phyloP scores from a whole-genome alignment of 2,888 invertebrate species.

The Chalcosyrphus nemorum region DNA sequence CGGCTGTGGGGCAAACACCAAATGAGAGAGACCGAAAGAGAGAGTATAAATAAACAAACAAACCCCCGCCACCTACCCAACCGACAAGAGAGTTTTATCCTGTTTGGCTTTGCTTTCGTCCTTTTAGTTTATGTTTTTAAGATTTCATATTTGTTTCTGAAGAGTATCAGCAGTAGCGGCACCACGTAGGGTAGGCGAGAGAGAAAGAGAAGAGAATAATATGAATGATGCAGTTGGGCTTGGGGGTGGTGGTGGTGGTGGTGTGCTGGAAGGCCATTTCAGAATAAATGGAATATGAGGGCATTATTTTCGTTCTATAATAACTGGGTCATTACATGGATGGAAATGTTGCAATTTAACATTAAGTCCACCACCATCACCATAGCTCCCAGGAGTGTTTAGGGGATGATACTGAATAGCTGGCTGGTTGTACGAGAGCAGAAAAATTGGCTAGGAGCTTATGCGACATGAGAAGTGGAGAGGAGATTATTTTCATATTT shows the following conservation, averaged over 20 bases:
- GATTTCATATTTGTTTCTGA: slow-evolving; percentile 69
- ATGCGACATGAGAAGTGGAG: slow-evolving; percentile 29
- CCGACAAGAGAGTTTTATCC: slow-evolving; percentile 22
- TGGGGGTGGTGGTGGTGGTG: neutral
- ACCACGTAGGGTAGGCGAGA: neutral
- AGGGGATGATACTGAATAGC: slow-evolving; percentile 12
- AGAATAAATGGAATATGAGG: slow-evolving; percentile 66
- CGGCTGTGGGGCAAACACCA: slow-evolving; percentile 1
- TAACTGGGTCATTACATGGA: slow-evolving; percentile 71
- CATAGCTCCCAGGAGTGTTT: slow-evolving; percentile 7
- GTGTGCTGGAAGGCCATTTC: slow-evolving; percentile 47
- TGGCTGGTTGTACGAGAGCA: slow-evolving; percentile 3
- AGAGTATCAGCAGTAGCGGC: slow-evolving; percentile 21
- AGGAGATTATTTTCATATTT: slow-evolving; percentile 45
- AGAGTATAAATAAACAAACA: slow-evolving; percentile 58
- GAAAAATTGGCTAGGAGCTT: slow-evolving; percentile 20
- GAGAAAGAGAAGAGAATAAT: neutral
- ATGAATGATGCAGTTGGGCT: slow-evolving; percentile 58
- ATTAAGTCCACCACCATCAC: slow-evolving; percentile 61
- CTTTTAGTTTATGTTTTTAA: slow-evolving; percentile 62
- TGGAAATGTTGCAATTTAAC: slow-evolving; percentile 70
- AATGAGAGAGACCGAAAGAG: neutral
- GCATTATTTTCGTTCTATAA: slow-evolving; percentile 69
- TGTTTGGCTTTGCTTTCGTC: slow-evolving; percentile 45
- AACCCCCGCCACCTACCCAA: neutral